A percentile compares a stretch with the other conserved stretches of the same genome.
Conservation (phyloP, 2,797 vertebrate genomes). For the Lates japonicus region DNA sequence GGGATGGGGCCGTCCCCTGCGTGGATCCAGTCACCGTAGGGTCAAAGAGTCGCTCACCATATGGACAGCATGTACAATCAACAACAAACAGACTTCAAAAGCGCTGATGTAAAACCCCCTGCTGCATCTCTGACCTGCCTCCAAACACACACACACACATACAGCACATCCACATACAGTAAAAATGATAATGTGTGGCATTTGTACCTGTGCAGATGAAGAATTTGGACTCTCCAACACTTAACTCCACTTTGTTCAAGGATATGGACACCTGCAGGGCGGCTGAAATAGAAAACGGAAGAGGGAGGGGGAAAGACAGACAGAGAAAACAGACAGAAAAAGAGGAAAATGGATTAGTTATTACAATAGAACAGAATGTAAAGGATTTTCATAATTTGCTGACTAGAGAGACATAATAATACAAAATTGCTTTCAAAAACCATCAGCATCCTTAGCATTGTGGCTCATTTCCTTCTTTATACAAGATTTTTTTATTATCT, state of each 20-base stretch:
- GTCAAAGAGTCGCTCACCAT: constrained; percentile 62
- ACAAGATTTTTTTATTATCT: not conserved
- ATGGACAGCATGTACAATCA: constrained; percentile 32
- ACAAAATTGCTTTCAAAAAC: constrained; percentile 35
- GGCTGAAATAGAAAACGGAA: constrained; percentile 84
- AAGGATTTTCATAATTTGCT: constrained; percentile 20
- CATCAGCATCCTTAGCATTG: not conserved
- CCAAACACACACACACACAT: constrained; percentile 18
- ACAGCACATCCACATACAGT: not conserved
- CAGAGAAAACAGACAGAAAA: constrained; percentile 42
- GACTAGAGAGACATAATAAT: constrained; percentile 23
- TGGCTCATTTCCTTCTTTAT: constrained; percentile 18
- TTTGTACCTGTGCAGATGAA: constrained; percentile 97
- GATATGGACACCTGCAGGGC: constrained; percentile 98
- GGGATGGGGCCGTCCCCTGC: not conserved
- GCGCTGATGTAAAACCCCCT: constrained; percentile 4
- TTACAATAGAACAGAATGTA: constrained; percentile 1
- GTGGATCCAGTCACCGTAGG: constrained; percentile 9
- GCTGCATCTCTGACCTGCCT: constrained; percentile 12
- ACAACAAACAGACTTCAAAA: constrained; percentile 39
- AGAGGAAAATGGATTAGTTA: constrained; percentile 30
- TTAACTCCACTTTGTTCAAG: constrained; percentile 97
- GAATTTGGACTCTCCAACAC: constrained; percentile 98
- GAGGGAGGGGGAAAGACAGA: constrained; percentile 33
- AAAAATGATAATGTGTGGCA: not conserved